Base-by-base conservation (phyloP, 2,888 invertebrate species). In the Xestia xanthographa region DNA sequence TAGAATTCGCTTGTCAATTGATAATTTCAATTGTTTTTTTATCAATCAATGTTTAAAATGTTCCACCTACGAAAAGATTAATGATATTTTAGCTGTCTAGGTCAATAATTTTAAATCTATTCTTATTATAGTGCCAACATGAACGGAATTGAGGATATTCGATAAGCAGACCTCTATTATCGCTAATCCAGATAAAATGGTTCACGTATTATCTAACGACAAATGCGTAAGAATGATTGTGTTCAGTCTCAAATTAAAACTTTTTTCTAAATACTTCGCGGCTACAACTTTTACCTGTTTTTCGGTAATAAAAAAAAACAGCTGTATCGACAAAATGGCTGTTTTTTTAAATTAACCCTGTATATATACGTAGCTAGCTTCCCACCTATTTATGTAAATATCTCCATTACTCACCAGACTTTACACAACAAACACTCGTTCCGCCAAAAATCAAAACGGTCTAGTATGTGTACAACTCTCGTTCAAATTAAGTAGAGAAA, bases 111-210 rank as follows among this genome's bases (percentile, higher is more conserved):
- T 56, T 22, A 20, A 56, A 26, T 56, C 17, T 34, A 38, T 65
- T 50, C 43, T 34, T 43, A 34, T 34, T 34, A 34, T 34, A 48
- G n/a, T 9, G n/a, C 5, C 6, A 41, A 76, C 17, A 11, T 1
- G 29, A 56, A 48, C 22, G 29, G 29, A 58, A 75, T 48, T 48
- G n/a, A 66, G n/a, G 14, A 77, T 60, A 77, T 22, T n/a, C 41
- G 48, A 67, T 76, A 76, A 60, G 58, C 20, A 65, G 22, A 38
- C 43, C 45, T 45, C 11, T 29, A 50, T 38, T 11, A 76, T 66
- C 58, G 20, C 20, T 17, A 17, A 68, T 43, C 14, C 26, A 9
- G 56, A 68, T 76, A 48, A 76, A 50, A 60, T 45, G 14, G 12
- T 38, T n/a, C 9, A 58, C 3, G 20, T 29, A 29, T 58, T 60